Conservation (phyloP, 1,140 invertebrate genomes). For the Cydia pomonella region DNA sequence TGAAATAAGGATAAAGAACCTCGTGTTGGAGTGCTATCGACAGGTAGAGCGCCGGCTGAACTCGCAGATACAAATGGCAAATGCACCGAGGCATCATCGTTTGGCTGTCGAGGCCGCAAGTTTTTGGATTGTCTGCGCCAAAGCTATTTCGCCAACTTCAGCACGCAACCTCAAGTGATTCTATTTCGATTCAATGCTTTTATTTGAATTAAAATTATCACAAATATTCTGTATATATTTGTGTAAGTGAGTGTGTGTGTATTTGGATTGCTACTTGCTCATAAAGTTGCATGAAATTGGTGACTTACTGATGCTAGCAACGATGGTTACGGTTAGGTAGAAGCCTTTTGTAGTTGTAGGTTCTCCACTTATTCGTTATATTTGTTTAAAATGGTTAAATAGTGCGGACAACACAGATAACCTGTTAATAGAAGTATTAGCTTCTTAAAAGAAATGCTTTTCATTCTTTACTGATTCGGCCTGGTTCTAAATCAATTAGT, state of each 20-base stretch:
- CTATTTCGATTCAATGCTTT: slow-evolving; percentile 3
- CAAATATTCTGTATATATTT: background rate
- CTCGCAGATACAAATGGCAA: slow-evolving; percentile 36
- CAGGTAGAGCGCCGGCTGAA: slow-evolving; percentile 34
- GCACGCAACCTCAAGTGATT: background rate
- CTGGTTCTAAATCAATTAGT: too few species aligned
- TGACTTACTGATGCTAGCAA: too few species aligned
- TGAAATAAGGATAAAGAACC: background rate
- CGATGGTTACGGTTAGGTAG: too few species aligned
- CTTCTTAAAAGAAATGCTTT: too few species aligned
- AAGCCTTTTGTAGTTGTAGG: too few species aligned
- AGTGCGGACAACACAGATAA: too few species aligned
- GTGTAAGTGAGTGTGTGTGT: background rate
- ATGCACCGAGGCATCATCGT: slow-evolving; percentile 39
- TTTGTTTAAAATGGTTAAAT: too few species aligned
- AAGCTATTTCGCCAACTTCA: slow-evolving; percentile 13
- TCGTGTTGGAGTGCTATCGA: slow-evolving; percentile 25
- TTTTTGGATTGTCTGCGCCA: slow-evolving; percentile 22
- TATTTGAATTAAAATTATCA: background rate
- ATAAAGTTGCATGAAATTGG: too few species aligned
- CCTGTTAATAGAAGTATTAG: too few species aligned
- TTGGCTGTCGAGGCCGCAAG: slow-evolving; percentile 18
- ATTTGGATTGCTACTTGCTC: too few species aligned
- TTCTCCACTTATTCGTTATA: too few species aligned
- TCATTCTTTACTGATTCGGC: too few species aligned